Evolutionary conservation across 2,888 invertebrate genomes (phyloP).

Genomic region (Andrena hattorfiana): DNA sequence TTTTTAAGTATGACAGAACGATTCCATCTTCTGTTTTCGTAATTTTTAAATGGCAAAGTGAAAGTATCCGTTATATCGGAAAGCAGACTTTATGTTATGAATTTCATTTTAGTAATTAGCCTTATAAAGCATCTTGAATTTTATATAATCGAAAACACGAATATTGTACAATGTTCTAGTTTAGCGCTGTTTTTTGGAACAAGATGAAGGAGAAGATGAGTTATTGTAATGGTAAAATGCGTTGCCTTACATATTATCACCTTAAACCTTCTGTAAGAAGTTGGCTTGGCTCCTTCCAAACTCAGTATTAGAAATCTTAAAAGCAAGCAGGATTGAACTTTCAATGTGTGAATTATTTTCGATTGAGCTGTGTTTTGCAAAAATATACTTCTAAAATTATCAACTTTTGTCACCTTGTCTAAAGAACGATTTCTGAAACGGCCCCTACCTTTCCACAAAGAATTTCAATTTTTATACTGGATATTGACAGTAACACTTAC

Average conservation of each 20-base stretch:
- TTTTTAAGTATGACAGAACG: not conserved
- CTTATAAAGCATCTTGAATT: not conserved
- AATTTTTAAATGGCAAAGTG: not conserved
- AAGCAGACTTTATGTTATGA: not conserved
- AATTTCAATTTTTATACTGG: slow-evolving; percentile 72
- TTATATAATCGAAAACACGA: not conserved
- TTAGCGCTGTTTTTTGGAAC: slow-evolving; percentile 9
- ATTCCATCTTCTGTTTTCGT: not conserved
- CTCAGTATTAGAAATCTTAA: slow-evolving; percentile 77
- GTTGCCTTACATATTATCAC: slow-evolving; percentile 27
- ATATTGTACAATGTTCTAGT: slow-evolving; percentile 1
- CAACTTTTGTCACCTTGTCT: slow-evolving; percentile 50
- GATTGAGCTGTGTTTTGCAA: slow-evolving; percentile 55
- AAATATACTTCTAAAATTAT: slow-evolving; percentile 31
- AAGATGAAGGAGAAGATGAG: not conserved
- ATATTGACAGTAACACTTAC: slow-evolving; percentile 67
- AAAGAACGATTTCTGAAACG: slow-evolving; percentile 43
- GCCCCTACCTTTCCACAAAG: slow-evolving; percentile 71
- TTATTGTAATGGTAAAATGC: slow-evolving; percentile 37
- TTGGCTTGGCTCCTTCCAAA: slow-evolving; percentile 81
- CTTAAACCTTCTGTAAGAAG: slow-evolving; percentile 48
- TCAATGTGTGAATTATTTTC: slow-evolving; percentile 62
- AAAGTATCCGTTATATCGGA: not conserved
- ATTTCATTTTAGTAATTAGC: not conserved
- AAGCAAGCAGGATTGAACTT: slow-evolving; percentile 57